Conservation (phyloP, 1,140 invertebrate species). For the Campoletis sonorensis region DNA sequence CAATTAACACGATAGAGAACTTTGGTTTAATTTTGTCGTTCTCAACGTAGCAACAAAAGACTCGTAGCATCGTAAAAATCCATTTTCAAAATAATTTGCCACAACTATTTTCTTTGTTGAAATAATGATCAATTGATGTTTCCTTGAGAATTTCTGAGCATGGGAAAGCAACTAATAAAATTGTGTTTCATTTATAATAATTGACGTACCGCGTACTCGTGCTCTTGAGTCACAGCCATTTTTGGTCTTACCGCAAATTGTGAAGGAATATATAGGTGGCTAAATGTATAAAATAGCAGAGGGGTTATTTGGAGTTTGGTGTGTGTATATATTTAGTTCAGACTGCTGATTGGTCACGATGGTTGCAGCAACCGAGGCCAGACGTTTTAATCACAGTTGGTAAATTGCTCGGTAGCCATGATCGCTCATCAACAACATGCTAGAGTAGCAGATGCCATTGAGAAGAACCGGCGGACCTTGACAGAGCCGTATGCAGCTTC, state of each 20-base stretch:
- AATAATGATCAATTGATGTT: neutral
- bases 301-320: conserved; percentile 3
- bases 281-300: neutral
- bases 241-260: neutral
- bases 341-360: conserved; percentile 27
- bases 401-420: conserved; percentile 59
- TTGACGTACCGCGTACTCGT: neutral
- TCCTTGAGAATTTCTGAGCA: neutral
- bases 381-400: conserved; percentile 63
- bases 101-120: neutral
- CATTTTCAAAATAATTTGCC: neutral
- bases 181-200: conserved; percentile 5
- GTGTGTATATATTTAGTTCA: neutral
- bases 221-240: neutral
- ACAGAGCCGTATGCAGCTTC: conserved; percentile 60
- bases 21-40: neutral
- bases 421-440: neutral
- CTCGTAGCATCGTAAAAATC: neutral
- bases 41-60: no score
- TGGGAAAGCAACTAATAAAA: neutral
- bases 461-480: conserved; percentile 66
- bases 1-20: no score
- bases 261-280: conserved; percentile 8
- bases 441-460: conserved; percentile 38
- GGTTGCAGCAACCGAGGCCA: conserved; percentile 52